Percentiles rank a stretch among this genome's conserved stretches.
phyloP scores from a whole-genome alignment of 2,797 vertebrate species.

The Philypnodon macrostomus region DNA sequence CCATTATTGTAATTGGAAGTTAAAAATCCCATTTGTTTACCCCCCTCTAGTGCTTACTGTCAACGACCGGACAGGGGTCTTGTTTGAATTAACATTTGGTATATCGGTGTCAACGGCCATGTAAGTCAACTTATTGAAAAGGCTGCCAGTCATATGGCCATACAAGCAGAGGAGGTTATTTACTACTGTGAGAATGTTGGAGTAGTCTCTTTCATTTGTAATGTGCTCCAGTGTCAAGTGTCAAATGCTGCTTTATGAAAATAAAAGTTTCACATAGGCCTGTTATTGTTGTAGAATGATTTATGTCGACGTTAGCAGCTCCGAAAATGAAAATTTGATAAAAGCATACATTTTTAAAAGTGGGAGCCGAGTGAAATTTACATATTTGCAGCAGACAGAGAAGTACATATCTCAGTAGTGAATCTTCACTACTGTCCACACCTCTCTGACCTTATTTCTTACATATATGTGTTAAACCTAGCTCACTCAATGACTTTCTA shows the following conservation, averaged over 20 bases:
- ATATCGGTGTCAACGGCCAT: constrained; percentile 59
- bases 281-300: constrained; percentile 6
- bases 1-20: constrained; percentile 74
- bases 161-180: constrained; percentile 25
- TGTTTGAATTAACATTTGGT: constrained; percentile 64
- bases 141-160: constrained; percentile 43
- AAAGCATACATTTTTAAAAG: constrained; percentile 11
- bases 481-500: neutral
- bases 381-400: neutral
- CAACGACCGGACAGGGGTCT: constrained; percentile 46
- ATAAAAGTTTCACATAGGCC: constrained; percentile 8
- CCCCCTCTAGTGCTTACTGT: constrained; percentile 60
- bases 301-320: constrained; percentile 8
- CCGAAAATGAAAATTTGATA: constrained; percentile 8
- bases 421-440: neutral
- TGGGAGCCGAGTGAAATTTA: neutral
- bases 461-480: too few relatives aligned
- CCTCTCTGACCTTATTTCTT: neutral
- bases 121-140: constrained; percentile 51
- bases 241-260: constrained; percentile 11
- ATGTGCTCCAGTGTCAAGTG: constrained; percentile 18
- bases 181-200: constrained; percentile 20
- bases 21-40: constrained; percentile 71
- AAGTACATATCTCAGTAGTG: neutral
- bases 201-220: constrained; percentile 13